phyloP scores from a whole-genome alignment of 2,797 vertebrate genomes.

The Scyliorhinus canicula region DNA sequence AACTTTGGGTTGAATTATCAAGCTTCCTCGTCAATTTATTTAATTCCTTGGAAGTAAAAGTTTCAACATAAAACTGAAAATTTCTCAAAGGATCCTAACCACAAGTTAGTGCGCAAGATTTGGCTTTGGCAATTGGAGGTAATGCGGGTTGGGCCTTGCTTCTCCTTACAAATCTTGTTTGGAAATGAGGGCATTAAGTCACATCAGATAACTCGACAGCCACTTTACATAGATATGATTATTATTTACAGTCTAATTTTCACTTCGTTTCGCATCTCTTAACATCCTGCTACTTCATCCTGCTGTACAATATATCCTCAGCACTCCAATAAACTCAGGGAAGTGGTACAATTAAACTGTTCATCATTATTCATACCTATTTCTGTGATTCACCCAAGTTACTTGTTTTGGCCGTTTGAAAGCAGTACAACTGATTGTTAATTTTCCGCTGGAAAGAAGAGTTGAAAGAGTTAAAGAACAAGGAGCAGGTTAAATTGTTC shows the following conservation, averaged over 20 bases:
- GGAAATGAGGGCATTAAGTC: not conserved
- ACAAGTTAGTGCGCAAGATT: not conserved
- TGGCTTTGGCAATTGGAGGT: not conserved
- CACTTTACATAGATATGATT: not conserved
- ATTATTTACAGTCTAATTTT: not conserved
- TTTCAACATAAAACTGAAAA: not conserved
- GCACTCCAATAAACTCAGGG: not conserved
- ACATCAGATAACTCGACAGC: not conserved
- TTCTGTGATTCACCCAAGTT: not conserved
- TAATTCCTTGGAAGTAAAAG: not conserved
- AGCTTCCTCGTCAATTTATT: not conserved
- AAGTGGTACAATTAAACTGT: not conserved
- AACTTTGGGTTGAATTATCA: not conserved
- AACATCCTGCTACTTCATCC: not conserved
- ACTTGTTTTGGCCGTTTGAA: not conserved
- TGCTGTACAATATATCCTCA: not conserved
- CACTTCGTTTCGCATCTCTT: not conserved
- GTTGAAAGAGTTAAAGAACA: not conserved
- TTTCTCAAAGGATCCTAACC: not conserved
- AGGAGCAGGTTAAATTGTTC: not conserved
- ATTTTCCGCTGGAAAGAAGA: not conserved
- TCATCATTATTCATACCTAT: not conserved
- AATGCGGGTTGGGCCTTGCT: not conserved
- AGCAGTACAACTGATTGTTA: not conserved
- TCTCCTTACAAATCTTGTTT: not conserved